Conservation (phyloP, 1,140 invertebrate species). For the Ctenoplectra terminalis region DNA sequence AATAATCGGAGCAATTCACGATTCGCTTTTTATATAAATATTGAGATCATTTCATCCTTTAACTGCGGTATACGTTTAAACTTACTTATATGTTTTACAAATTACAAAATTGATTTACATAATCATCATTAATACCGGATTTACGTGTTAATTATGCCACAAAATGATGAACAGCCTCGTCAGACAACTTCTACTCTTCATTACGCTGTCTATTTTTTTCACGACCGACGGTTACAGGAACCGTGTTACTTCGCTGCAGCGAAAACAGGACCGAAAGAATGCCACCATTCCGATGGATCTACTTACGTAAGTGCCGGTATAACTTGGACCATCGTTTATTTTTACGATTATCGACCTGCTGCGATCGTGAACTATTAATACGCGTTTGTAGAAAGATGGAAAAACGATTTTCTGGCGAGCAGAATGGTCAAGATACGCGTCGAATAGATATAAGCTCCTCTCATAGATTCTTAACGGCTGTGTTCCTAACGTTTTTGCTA, state of each 20-base stretch:
- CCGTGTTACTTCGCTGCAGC: constrained; percentile 50
- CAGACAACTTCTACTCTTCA: neutral
- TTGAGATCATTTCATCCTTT: neutral
- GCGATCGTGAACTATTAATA: constrained; percentile 59
- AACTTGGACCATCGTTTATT: constrained; percentile 57
- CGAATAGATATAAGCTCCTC: neutral
- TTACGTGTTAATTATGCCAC: neutral
- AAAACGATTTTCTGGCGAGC: neutral
- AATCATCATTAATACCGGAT: neutral
- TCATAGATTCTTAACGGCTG: neutral
- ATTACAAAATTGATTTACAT: neutral
- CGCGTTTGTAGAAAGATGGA: constrained; percentile 38
- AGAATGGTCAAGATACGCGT: neutral
- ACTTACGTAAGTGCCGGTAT: constrained; percentile 49
- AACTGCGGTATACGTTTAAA: neutral
- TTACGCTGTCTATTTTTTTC: constrained; percentile 44
- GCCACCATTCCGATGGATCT: constrained; percentile 32
- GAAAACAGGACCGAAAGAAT: constrained; percentile 46
- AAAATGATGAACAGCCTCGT: neutral
- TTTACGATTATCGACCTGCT: constrained; percentile 61
- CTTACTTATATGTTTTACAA: neutral
- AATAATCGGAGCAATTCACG: too few species aligned
- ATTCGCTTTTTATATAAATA: too few species aligned
- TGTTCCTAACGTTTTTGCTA: neutral
- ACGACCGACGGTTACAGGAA: constrained; percentile 21